Base-by-base conservation (phyloP, 2,888 invertebrate species). In the Lathronympha strigana region DNA sequence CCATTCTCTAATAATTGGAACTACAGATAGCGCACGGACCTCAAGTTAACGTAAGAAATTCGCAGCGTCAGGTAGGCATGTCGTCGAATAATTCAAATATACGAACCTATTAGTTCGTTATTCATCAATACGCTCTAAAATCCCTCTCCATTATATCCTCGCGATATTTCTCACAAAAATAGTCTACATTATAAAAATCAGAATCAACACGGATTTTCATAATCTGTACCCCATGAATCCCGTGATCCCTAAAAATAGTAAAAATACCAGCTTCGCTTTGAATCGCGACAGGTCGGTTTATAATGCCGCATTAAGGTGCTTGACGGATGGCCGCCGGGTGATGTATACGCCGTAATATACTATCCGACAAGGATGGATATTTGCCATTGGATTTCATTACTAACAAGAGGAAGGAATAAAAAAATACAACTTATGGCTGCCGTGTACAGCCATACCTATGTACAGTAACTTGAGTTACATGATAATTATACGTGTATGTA, bases 321-420 rank as follows among this genome's bases (percentile, higher is more conserved):
- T 43, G 57, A 57, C 28, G 19, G 57, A 45, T 31, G 57, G 31
- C 25, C 57, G 57, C 13, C 57, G 28, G 19, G 57, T 45, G 43
- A 45, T 19, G 9, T 45, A 57, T 43, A 25, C 2, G 19, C 6
- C 31, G 8, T 43, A 15, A 45, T 31, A 15, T 31, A 43, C n/a
- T 43, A 25, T 23, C 53, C n/a, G 53, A 51, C 33, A n/a, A 19
- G 36, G 33, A 19, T 38, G 15, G 38, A 38, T 38, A 3, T 19
- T 5, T 13, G 19, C 0, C 19, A 21, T 33, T 19, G 51, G n/a
- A 33, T 33, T 2, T 2, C 17, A 33, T 51, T 51, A 51, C 13
- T 31, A 33, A 11, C 17, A 31, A 4, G 15, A 11, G 15, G 45
- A 25, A 17, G 11, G 19, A 15, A 23, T 23, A 23, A 5, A 9